A percentile compares a stretch with the other conserved stretches of the same genome.
These are phyloP conservation scores for Drosophila paranaensis DNA, from an alignment of 2,888 invertebrate genomes.

Conservation along the genomic window DNA sequence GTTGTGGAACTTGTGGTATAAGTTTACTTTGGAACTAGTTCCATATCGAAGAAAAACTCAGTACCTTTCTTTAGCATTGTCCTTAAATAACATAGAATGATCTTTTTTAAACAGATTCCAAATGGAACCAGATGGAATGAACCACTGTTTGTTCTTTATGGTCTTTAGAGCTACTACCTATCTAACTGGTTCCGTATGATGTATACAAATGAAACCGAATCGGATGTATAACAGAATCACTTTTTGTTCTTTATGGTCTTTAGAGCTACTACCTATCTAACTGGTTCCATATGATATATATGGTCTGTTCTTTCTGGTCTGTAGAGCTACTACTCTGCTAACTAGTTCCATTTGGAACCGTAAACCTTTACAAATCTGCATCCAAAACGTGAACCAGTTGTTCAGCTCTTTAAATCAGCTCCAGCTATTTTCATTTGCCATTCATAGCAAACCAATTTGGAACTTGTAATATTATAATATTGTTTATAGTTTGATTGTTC, in stretches of 20 bases:
- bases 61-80: no score
- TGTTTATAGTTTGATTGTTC: background rate
- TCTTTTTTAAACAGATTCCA: no score
- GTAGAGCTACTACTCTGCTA: background rate
- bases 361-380: no score
- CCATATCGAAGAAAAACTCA: no score
- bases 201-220: background rate
- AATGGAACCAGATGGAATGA: no score
- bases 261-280: background rate
- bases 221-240: background rate
- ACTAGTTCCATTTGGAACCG: no score
- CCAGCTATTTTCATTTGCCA: background rate
- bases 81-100: no score
- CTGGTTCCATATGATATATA: no score
- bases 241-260: background rate
- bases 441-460: background rate
- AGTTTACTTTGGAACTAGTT: no score
- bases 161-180: background rate
- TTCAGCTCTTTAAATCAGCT: background rate
- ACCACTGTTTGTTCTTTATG: background rate
- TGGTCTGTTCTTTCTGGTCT: background rate
- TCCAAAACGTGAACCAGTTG: background rate
- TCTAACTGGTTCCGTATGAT: background rate
- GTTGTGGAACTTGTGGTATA: background rate
- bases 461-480: background rate